Base-by-base conservation (phyloP, 2,113 vertebrate genomes). In the Gavialis gangeticus region DNA sequence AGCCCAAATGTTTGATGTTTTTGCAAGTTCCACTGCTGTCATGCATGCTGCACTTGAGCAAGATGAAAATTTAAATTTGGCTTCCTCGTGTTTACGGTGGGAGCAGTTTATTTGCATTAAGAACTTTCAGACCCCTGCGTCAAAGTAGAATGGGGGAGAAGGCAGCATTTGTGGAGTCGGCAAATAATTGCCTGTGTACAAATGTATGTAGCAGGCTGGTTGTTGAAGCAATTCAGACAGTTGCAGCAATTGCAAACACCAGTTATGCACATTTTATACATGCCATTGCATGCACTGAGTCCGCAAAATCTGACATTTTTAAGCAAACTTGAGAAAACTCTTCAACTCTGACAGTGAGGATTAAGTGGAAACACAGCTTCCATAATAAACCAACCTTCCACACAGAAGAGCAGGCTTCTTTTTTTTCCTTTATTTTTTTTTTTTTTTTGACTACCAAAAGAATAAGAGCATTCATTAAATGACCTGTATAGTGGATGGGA, bases 131-230 rank as follows among this genome's bases (percentile, higher is more conserved):
- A 86, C 64, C 3, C 13, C 27, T 73, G 1, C 63, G 27, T 16
- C 85, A 19, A 81, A 89, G 7, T n/a, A 16, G 34, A 69, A 30
- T 34, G 10, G 66, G 66, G 11, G 16, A 37, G 3, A 22, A 75
- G 28, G 12, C 24, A 56, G 79, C 79, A 83, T 89, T 59, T 60
- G 18, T 83, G 71, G 82, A 86, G 57, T 79, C 73, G 82, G 82
- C 67, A 87, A 64, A 84, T 93, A 89, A 75, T 90, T 85, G n/a
- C 81, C 4, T 64, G 30, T 59, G 18, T 60, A 83, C 76, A 79
- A 85, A 34, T 46, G 59, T 18, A n/a, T 59, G 63, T 94, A 79
- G 18, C n/a, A 14, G 27, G 12, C 5, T 64, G n/a, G 27, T 66
- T n/a, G 27, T 34, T 30, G 30, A n/a, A 93, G 56, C 79, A 79